Evolutionary conservation across 2,888 invertebrate species (phyloP), one percentile per base, ranked within the genome.

Genomic region (Desoria tigrina): DNA sequence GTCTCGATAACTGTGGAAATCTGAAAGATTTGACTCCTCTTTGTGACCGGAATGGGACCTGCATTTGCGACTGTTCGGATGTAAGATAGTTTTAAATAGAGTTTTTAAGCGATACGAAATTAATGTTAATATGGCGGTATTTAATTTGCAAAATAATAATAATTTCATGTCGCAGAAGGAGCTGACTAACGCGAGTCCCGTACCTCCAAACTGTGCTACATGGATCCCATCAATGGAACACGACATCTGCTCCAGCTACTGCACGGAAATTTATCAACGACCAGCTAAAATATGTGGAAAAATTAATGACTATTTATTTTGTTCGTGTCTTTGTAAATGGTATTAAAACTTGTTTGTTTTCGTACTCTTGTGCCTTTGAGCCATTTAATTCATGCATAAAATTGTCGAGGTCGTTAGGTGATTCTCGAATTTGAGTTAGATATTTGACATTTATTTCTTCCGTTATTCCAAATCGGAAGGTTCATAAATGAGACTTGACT

Each of bases 41-140:
- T 9, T 71, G 71, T 56, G 68, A 71, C 28, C 1, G 42, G 6
- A 54, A 56, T 26, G 71, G 71, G 53, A 58, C 51, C 2, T 71
- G 71, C 23, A 42, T 68, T 54, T 71, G 71, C 21, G 66, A 68
- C 23, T 71, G 71, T 23, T 50, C 53, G 14, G 42, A 68, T 39
- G 71, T 68, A 71, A 18, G 67, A n/a, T 18, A n/a, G 16, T n/a
- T n/a, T n/a, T n/a, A n/a, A n/a, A n/a, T n/a, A n/a, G n/a, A n/a
- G n/a, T n/a, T n/a, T n/a, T n/a, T n/a, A n/a, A n/a, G n/a, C n/a
- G n/a, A n/a, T n/a, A n/a, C n/a, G n/a, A n/a, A n/a, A n/a, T n/a
- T n/a, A n/a, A n/a, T n/a, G n/a, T n/a, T n/a, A n/a, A n/a, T n/a
- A n/a, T n/a, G n/a, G n/a, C n/a, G n/a, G n/a, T n/a, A n/a, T n/a